phyloP scores from a whole-genome alignment of 1,140 invertebrate genomes.

The Apocrypta bakeri region DNA sequence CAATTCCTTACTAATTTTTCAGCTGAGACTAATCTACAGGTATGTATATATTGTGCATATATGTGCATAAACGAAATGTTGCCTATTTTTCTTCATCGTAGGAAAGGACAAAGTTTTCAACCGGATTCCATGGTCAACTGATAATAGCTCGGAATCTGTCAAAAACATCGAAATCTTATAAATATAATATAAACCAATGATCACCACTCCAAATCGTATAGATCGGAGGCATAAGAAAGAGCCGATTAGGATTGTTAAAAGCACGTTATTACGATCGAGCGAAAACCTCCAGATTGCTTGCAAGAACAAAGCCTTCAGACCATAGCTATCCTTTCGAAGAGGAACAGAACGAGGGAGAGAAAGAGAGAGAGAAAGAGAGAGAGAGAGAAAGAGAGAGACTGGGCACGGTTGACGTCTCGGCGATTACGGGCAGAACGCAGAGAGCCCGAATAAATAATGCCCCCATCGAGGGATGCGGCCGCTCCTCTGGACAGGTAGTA shows the following conservation, averaged over 20 bases:
- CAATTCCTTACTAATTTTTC: neutral
- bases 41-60: no score
- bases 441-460: constrained; percentile 66
- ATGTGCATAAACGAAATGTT: no score
- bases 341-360: neutral
- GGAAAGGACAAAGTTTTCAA: neutral
- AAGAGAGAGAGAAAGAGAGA: neutral
- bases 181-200: neutral
- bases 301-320: neutral
- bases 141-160: constrained; percentile 3
- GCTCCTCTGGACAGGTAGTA: constrained; percentile 69
- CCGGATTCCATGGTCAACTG: neutral
- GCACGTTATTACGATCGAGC: constrained; percentile 33
- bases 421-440: constrained; percentile 55
- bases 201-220: constrained; percentile 22
- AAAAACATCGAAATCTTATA: neutral
- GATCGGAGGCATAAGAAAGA: neutral
- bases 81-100: no score
- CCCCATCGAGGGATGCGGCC: constrained; percentile 61
- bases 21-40: no score
- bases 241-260: constrained; percentile 39
- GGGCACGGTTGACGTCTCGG: constrained; percentile 54
- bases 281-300: constrained; percentile 36
- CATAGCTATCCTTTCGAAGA: neutral
- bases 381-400: neutral